Evolutionary conservation across 1,140 invertebrate genomes (phyloP).

Genomic region (Macrobrachium nipponense): DNA sequence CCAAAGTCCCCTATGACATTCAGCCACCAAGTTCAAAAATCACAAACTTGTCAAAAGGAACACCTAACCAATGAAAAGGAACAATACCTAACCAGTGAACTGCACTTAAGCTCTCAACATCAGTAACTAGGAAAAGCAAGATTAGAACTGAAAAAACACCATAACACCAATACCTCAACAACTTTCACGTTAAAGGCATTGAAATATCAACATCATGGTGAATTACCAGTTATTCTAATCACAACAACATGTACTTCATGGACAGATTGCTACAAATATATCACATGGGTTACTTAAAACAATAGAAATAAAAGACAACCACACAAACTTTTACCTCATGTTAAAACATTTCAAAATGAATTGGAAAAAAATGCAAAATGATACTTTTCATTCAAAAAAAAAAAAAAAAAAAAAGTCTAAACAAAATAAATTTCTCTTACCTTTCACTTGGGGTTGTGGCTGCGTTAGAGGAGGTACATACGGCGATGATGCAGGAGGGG

Average conservation of each 20-base stretch:
- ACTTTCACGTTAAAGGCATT: constrained; percentile 17
- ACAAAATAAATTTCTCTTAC: not conserved
- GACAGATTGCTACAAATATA: constrained; percentile 31
- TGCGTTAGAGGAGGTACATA: constrained; percentile 2
- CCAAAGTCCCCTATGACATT: too few species aligned
- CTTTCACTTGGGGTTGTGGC: constrained; percentile 19
- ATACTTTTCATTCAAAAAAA: too few species aligned
- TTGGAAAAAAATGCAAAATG: not conserved
- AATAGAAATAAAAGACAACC: not conserved
- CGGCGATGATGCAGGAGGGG: constrained; percentile 36
- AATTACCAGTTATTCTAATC: constrained; percentile 26
- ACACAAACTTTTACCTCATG: not conserved
- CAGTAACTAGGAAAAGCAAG: not conserved
- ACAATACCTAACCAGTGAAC: too few species aligned
- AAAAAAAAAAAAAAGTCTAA: too few species aligned
- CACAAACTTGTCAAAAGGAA: too few species aligned
- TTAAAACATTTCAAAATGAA: not conserved
- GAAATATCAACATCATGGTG: constrained; percentile 40
- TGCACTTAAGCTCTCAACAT: too few species aligned
- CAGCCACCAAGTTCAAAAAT: too few species aligned
- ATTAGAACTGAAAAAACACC: constrained; percentile 27
- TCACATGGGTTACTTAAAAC: constrained; percentile 44
- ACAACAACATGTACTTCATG: not conserved
- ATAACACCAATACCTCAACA: constrained; percentile 33
- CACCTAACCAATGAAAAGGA: too few species aligned